Evolutionary conservation across 2,113 vertebrate genomes (phyloP).

Genomic region (Triplophysa tibetana): DNA sequence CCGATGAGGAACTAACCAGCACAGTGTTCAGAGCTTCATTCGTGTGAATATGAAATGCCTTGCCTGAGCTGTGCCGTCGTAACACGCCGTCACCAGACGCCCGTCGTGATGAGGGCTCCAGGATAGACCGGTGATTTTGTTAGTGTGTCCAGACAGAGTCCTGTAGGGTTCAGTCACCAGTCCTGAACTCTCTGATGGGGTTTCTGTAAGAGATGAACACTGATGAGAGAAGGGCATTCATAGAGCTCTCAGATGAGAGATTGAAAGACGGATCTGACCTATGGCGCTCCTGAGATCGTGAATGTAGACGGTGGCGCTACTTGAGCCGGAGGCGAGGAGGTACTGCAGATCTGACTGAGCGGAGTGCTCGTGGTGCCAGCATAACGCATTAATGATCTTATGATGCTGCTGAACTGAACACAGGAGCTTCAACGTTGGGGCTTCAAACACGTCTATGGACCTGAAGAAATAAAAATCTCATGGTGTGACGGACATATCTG

Average conservation of each 20-base stretch:
- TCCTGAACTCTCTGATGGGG: slow-evolving; percentile 71
- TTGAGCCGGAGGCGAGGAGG: slow-evolving; percentile 90
- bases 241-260: background rate
- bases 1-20: no score
- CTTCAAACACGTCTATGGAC: slow-evolving; percentile 85
- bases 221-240: background rate
- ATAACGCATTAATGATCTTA: slow-evolving; percentile 89
- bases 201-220: slow-evolving; percentile 70
- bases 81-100: slow-evolving; percentile 85
- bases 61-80: slow-evolving; percentile 95
- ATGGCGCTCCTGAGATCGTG: slow-evolving; percentile 80
- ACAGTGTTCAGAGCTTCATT: background rate
- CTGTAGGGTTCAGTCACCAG: slow-evolving; percentile 87
- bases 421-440: slow-evolving; percentile 80
- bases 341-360: slow-evolving; percentile 74
- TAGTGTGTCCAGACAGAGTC: slow-evolving; percentile 87
- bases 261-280: slow-evolving; percentile 68
- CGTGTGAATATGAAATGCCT: slow-evolving; percentile 29
- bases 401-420: slow-evolving; percentile 95
- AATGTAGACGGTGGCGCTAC: slow-evolving; percentile 87
- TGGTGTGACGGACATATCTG: background rate
- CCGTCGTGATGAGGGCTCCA: slow-evolving; percentile 94
- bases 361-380: slow-evolving; percentile 86
- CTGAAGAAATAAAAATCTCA: slow-evolving; percentile 61
- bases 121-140: slow-evolving; percentile 87